Conservation (phyloP, 2,888 invertebrate genomes). For the Serripes groenlandicus region DNA sequence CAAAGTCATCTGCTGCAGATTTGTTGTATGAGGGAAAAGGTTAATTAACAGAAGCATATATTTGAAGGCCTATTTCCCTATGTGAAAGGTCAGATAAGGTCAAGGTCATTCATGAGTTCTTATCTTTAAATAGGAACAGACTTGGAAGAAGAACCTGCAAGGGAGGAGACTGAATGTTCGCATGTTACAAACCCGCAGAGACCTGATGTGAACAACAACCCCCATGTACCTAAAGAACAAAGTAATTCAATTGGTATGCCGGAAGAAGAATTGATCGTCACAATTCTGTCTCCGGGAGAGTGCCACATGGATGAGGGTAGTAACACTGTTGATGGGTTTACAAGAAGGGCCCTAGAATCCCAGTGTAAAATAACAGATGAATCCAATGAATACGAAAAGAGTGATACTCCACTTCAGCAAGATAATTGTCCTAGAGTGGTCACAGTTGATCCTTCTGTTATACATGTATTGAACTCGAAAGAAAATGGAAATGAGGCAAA, state of each 20-base stretch:
- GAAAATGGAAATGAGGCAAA: not conserved
- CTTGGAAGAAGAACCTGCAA: constrained; percentile 6
- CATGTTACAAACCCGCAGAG: not conserved
- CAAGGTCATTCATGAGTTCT: too few relatives aligned
- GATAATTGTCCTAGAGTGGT: not conserved
- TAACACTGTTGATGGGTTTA: constrained; percentile 8
- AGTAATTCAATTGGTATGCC: not conserved
- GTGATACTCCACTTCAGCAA: not conserved
- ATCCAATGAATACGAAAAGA: not conserved
- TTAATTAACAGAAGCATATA: too few relatives aligned
- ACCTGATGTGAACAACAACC: constrained; percentile 14
- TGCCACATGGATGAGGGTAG: not conserved
- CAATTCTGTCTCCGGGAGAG: not conserved
- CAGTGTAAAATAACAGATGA: not conserved
- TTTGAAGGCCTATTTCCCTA: too few relatives aligned
- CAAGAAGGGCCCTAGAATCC: constrained; percentile 10
- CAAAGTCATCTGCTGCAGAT: too few relatives aligned
- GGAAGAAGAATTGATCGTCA: not conserved
- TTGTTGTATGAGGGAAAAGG: too few relatives aligned
- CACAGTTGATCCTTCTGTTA: not conserved
- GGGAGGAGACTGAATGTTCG: not conserved
- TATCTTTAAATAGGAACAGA: not conserved
- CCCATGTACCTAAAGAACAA: not conserved
- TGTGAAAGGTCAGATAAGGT: too few relatives aligned
- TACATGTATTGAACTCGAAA: not conserved